Evolutionary conservation across 2,113 vertebrate species (phyloP), one percentile per base, ranked within the genome.

Genomic region (Globicephala melas): DNA sequence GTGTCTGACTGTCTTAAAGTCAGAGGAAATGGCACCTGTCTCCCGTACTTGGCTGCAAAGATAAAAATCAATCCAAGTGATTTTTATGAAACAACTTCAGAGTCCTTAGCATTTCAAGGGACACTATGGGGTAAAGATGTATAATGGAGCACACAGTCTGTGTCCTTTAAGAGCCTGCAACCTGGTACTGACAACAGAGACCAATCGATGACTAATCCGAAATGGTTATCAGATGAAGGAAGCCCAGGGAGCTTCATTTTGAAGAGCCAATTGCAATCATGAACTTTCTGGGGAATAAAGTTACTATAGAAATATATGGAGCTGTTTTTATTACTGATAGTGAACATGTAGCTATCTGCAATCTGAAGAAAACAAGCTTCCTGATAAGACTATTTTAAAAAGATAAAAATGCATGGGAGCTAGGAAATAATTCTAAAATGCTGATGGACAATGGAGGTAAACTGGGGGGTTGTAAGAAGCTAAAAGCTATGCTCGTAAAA

Each of bases 21-120:
- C 50, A 82, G 28, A 88, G 82, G 67, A 93, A 95, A 97, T 85
- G 63, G 53, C 87, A 97, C 47, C 93, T 89, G 38, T 79, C 36
- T 63, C 20, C 38, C 6, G 25, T 70, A 92, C 4, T 41, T 71
- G 47, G 47, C 44, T 65, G 55, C 62, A 89, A 97, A 97, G 86
- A 91, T 94, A 80, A 95, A 96, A 96, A 97, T 97, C 94, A 97
- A 97, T 96, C 36, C n/a, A 80, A 92, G 68, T 70, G 58, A 96
- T 86, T 95, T 85, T 93, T 97, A 82, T 89, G 93, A 95, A 98
- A 89, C 47, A 65, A 38, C 73, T 89, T 96, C 68, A 96, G 96
- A 92, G 79, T 87, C 96, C 63, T 77, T 90, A 94, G 84, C 87
- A 96, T 97, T 98, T 97, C 84, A 95, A 87, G 96, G 92, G 95